Base-by-base conservation (phyloP, 2,888 invertebrate species). In the Tolmerus cingulatus region DNA sequence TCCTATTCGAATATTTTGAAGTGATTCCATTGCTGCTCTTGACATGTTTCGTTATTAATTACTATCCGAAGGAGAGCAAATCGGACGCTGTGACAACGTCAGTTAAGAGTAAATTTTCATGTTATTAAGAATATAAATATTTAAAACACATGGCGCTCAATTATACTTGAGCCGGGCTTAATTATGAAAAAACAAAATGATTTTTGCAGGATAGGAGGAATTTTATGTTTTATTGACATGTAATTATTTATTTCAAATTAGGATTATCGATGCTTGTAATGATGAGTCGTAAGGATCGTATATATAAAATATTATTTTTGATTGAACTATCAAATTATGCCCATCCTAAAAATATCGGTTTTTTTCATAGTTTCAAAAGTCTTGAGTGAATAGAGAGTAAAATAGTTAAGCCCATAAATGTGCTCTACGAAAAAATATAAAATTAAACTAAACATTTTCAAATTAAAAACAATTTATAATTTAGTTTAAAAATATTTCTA, bases 21-120 rank as follows among this genome's bases (percentile, higher is more conserved):
- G 40, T 66, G 66, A 37, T 84, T 84, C 19, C 40, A 66, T 57
- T 9, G 82, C 82, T 84, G 82, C 19, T 23, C 34, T 84, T 84
- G 82, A 84, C 82, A 66, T 57, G 34, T 84, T 84, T 84, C 37
- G 34, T 84, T 84, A 84, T 84, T 84, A 84, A 84, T 84, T 84
- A 84, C 66, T 66, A n/a, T 57, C 66, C 34, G 40, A 55, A 78
- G 43, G 23, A 78, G 43, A 43, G 40, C 23, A 79, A 51, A 55
- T 79, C 51, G 51, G 46, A 27, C 30, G 79, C 27, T 46, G 79
- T 55, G 51, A 79, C 79, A 79, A 30, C n/a, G 66, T 84, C 66
- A 66, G 2, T 82, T 66, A 2, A 57, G 55, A 27, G 37, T 23
- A 34, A 37, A 23, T 66, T 66, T 66, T 23, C 77, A 77, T n/a